Evolutionary conservation across 2,888 invertebrate genomes (phyloP).

Genomic region (Hofmannophila pseudospretella): DNA sequence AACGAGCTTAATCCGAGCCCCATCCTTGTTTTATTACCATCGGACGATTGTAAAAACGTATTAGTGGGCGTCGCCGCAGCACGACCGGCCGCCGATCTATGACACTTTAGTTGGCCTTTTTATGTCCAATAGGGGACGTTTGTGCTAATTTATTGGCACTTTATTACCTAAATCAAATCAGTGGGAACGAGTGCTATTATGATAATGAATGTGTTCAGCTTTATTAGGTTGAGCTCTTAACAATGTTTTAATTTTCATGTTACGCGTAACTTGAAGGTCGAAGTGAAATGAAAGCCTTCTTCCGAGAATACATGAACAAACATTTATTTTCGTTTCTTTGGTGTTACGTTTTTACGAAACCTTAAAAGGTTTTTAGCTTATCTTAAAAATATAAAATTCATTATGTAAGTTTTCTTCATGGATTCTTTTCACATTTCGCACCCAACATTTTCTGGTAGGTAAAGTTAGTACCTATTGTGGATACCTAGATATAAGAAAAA

Average conservation of each 20-base stretch:
- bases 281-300: too few species aligned
- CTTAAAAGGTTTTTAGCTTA: too few species aligned
- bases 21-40: conserved; percentile 74
- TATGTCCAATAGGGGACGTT: conserved; percentile 52
- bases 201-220: neutral
- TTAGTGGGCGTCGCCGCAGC: conserved; percentile 51
- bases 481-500: too few species aligned
- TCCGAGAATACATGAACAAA: too few species aligned
- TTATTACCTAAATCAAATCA: conserved; percentile 44
- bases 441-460: too few species aligned
- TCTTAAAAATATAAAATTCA: too few species aligned
- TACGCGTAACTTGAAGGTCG: too few species aligned
- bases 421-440: too few species aligned
- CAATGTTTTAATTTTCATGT: neutral
- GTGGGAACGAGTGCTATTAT: conserved; percentile 19
- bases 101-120: conserved; percentile 63
- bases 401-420: too few species aligned
- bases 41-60: conserved; percentile 76
- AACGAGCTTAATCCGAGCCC: conserved; percentile 74
- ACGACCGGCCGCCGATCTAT: conserved; percentile 45
- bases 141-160: conserved; percentile 51
- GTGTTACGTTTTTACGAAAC: too few species aligned
- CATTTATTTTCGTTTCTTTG: too few species aligned
- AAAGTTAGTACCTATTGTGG: too few species aligned
- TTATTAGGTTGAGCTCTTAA: neutral